These are phyloP conservation scores for Podarcis lilfordi DNA, from an alignment of 2,797 vertebrate genomes.

Conservation along the genomic window DNA sequence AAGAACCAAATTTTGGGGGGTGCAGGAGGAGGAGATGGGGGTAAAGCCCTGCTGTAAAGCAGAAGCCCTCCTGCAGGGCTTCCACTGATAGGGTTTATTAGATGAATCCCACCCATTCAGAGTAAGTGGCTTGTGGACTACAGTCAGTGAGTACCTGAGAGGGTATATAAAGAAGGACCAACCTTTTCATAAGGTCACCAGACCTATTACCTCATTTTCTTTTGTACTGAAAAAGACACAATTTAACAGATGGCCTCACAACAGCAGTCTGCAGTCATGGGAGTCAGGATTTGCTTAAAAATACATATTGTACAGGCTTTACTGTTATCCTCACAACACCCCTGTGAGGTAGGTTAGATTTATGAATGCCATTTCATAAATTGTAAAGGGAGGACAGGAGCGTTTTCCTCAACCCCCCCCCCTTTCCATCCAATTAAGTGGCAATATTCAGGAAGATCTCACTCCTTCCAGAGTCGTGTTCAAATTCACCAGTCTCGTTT, in stretches of 20 bases:
- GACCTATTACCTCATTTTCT: conserved; percentile 9
- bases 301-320: conserved; percentile 4
- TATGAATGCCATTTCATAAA: conserved; percentile 16
- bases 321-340: conserved; percentile 26
- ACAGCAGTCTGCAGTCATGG: neutral
- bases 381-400: conserved; percentile 12
- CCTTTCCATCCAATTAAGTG: conserved; percentile 32
- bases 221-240: conserved; percentile 45
- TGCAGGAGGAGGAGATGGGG: too few species aligned
- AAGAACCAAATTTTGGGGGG: too few species aligned
- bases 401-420: conserved; percentile 32
- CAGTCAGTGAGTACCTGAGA: conserved; percentile 64
- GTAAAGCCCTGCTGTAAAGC: too few species aligned
- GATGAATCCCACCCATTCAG: too few species aligned
- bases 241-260: conserved; percentile 37
- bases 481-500: conserved; percentile 23
- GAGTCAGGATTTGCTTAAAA: conserved; percentile 19
- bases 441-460: conserved; percentile 52
- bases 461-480: conserved; percentile 52
- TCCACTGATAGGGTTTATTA: too few species aligned
- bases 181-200: conserved; percentile 21
- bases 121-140: neutral
- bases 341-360: conserved; percentile 26
- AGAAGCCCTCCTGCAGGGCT: too few species aligned
- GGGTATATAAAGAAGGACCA: conserved; percentile 65